phyloP scores from a whole-genome alignment of 2,113 vertebrate genomes.

The Carassius gibelio region DNA sequence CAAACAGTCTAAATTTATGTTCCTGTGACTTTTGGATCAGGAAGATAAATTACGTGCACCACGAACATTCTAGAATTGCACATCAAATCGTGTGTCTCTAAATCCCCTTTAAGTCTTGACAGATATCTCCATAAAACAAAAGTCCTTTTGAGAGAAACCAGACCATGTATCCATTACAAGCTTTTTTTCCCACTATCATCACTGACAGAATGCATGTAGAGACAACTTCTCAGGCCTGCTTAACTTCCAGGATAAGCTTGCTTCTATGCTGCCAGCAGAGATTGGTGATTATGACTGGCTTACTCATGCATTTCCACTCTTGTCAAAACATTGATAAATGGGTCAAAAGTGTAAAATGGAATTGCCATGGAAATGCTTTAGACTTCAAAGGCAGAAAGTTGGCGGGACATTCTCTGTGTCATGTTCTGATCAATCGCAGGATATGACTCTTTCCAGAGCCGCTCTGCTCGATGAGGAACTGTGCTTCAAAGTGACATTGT shows the following conservation, averaged over 20 bases:
- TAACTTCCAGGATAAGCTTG: slow-evolving; percentile 13
- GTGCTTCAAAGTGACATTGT: slow-evolving; percentile 19
- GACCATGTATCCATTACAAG: slow-evolving; percentile 41
- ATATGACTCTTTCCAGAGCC: slow-evolving; percentile 41
- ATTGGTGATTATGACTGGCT: slow-evolving; percentile 15
- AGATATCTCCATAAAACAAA: slow-evolving; percentile 31
- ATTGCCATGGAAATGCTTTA: slow-evolving; percentile 11
- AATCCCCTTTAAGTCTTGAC: slow-evolving; percentile 12
- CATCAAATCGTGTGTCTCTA: slow-evolving; percentile 5
- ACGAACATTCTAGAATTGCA: slow-evolving; percentile 1
- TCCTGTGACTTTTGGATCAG: neutral
- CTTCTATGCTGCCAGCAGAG: slow-evolving; percentile 13
- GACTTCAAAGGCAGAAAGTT: slow-evolving; percentile 37
- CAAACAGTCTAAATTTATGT: too few species aligned
- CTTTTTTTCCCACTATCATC: slow-evolving; percentile 6
- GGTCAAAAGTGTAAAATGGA: slow-evolving; percentile 22
- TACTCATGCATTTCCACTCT: slow-evolving; percentile 14
- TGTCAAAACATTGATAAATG: slow-evolving; percentile 56
- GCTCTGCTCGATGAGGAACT: slow-evolving; percentile 21
- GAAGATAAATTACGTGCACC: neutral
- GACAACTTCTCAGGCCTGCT: slow-evolving; percentile 12
- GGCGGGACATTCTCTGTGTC: slow-evolving; percentile 31
- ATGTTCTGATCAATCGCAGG: slow-evolving; percentile 5
- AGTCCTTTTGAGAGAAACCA: slow-evolving; percentile 17
- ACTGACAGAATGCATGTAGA: slow-evolving; percentile 27